Evolutionary conservation across 1,140 invertebrate species (phyloP).

Genomic region (Eupeodes corollae): DNA sequence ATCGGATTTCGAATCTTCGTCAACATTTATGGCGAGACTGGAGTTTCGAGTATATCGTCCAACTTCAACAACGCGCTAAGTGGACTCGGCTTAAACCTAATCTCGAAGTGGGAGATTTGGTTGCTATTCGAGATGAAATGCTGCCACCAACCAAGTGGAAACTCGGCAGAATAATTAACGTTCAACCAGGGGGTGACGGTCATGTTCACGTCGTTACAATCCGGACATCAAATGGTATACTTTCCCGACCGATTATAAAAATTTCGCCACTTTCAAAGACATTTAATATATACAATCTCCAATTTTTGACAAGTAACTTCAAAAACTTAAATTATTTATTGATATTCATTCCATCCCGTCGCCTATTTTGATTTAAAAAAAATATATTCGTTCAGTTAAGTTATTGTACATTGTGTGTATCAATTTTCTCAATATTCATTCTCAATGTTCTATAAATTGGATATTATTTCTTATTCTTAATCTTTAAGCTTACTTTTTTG

Average conservation of each 20-base stretch:
- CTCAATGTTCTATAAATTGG: no score
- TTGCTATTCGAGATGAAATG: constrained; percentile 1
- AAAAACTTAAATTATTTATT: no score
- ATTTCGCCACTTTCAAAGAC: no score
- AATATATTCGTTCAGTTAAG: no score
- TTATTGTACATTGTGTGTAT: no score
- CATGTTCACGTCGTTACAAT: constrained; percentile 14
- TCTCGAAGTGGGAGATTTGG: constrained; percentile 10
- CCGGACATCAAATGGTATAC: constrained; percentile 6
- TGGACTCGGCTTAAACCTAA: constrained; percentile 5
- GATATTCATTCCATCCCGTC: no score
- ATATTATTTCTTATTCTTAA: no score
- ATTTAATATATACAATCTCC: no score
- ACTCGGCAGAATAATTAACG: background rate
- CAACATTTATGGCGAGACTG: constrained; percentile 35
- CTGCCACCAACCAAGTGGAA: background rate
- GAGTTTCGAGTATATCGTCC: constrained; percentile 22
- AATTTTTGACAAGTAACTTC: no score
- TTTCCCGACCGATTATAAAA: constrained; percentile 8
- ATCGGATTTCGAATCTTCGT: constrained; percentile 8
- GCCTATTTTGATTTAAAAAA: no score
- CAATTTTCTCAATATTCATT: no score
- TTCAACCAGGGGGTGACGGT: background rate
- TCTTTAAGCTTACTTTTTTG: no score
- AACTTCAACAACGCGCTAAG: constrained; percentile 15